Base-by-base conservation (phyloP, 2,797 vertebrate species). In the Chloroceryle amazona region DNA sequence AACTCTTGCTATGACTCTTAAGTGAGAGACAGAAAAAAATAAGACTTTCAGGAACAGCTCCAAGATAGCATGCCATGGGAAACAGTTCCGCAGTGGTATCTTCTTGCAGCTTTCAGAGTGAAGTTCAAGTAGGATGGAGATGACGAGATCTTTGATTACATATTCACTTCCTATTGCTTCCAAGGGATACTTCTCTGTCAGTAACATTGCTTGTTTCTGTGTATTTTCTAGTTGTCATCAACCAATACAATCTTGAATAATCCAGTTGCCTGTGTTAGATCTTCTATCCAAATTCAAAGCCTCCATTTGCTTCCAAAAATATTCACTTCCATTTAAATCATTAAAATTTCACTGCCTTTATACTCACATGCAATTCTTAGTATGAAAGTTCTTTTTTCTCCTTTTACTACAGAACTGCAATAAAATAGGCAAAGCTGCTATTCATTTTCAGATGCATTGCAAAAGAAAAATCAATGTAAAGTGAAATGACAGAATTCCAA, bases 381-480 rank as follows among this genome's bases (percentile, higher is more conserved):
- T 11, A 60, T 18, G 3, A 49, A 84, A 91, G 35, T 26, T 29
- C n/a, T 46, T 25, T 79, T 33, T 84, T 79, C 9, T 84, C 46
- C 39, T 62, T 82, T 82, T 60, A 44, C 73, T 73, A 46, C 14
- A 76, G 17, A 82, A 71, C 8, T 41, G 11, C 39, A 90, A 67
- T 41, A 82, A 93, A 94, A 80, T 21, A 70, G 8, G 33, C 31
- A 90, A 70, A 35, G 21, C 26, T 60, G 60, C 60, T 65, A 54
- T 70, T 72, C 81, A 55, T 80, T 91, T 94, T 63, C 2, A 1
- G 44, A 67, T 22, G 11, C 19, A 63, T 3, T 86, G 31, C 44
- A 91, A 80, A 89, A 89, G 9, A 70, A 92, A 96, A 93, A 84
- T 37, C 63, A 80, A n/a, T 20, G 5, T 31, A 39, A 58, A 73